Evolutionary conservation across 2,888 invertebrate genomes (phyloP), one percentile per base, ranked within the genome.

Genomic region (Actias luna): DNA sequence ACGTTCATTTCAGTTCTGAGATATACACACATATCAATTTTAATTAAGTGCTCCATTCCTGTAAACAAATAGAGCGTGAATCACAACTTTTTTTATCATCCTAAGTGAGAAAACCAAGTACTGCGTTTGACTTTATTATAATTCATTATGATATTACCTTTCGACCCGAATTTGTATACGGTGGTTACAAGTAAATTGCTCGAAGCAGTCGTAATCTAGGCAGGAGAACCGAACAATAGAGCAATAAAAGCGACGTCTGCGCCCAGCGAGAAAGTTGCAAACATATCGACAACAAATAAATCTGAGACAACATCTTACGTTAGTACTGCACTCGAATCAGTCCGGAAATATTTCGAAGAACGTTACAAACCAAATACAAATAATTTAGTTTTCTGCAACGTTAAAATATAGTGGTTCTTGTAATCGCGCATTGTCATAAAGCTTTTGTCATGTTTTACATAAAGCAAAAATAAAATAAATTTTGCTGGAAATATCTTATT

Each of bases 211-310:
- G 75, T 80, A 84, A 86, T 83, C 78, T 77, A 77, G 79, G 79
- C 83, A 78, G 71, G 69, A 79, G 79, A 78, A 83, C 83, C 83
- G 82, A 88, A 91, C 91, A 92, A 92, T 91, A 88, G 89, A 88
- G 89, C 85, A 84, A 88, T 91, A 91, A 91, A 84, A 75, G 82
- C 78, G 78, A 84, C n/a, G n/a, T n/a, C 81, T 77, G 77, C 78
- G 80, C 71, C 77, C 80, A 77, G 80, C 79, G 83, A 82, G 88
- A 88, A 88, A 89, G 90, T 84, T 80, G 81, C 84, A 79, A 79
- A 83, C 73, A 78, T 85, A 89, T 89, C 87, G 87, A 78, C 84
- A 82, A 83, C 79, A 82, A 78, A 89, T 89, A 91, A 89, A 90
- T 90, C 85, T 88, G 74, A 83, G 75, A 81, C 79, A 80, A 84